Evolutionary conservation across 1,140 invertebrate genomes (phyloP), one percentile per base, ranked within the genome.

Genomic region (Diprion similis): DNA sequence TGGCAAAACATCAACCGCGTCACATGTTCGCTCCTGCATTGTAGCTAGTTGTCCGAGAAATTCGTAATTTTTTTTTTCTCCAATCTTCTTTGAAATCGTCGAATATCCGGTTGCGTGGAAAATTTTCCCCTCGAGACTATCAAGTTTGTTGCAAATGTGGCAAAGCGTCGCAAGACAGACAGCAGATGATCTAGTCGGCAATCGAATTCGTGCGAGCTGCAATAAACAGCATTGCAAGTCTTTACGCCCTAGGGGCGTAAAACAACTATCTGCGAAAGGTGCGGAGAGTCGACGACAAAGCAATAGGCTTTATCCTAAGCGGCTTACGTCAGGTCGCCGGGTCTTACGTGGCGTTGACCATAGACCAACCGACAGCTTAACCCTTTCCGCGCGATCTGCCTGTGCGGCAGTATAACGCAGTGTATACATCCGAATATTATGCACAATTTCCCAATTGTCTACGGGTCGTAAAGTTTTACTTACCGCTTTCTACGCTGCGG

Each of bases 261-360:
- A 59, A 59, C 51, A 59, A 59, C 6, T 59, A 59, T 37, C 24
- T 37, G 24, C 24, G 24, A 37, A 37, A 37, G 24, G 24, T 37
- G 24, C 24, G 6, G 24, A 37, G 24, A 37, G 1, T 37, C 24
- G 1, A 37, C 24, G 24, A 37, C 24, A 37, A 37, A 37, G 24
- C 24, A 37, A 37, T 37, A 37, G 24, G 6, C 24, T 37, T 37
- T 37, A 37, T 37, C 24, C 24, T 59, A 59, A 59, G 51, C 51
- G 51, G 51, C 51, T 59, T 59, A 59, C 51, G 51, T 59, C 51
- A 59, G 51, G 51, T 59, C 51, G 51, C 51, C n/a, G 51, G 51
- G n/a, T 59, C n/a, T 59, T 59, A 17, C 51, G 51, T 59, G 11
- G 11, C 11, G 51, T 15, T 59, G 51, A 59, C 11, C 51, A 59